Percentiles rank a stretch among this genome's conserved stretches.
Evolutionary conservation across 2,113 vertebrate species (phyloP).

Genomic region (Microcebus lehilahytsara): DNA sequence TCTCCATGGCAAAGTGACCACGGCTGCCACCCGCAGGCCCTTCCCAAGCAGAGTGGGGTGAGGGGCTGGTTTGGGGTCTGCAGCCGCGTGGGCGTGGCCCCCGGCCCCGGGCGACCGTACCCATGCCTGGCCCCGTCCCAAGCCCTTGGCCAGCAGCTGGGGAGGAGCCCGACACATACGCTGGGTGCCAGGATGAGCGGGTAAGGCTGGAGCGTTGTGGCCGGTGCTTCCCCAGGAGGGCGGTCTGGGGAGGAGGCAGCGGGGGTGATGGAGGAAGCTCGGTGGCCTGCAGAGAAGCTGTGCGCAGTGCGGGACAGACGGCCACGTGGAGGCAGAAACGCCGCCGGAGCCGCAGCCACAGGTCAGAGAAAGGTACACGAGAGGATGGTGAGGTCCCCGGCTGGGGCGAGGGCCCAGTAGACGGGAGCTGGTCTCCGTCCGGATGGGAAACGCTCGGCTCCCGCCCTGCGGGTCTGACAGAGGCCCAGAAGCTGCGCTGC

Average conservation of each 20-base stretch:
- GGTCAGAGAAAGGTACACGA: not conserved
- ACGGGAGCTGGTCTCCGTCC: not conserved
- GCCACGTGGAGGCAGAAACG: rapidly evolving
- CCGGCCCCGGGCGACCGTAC: not conserved
- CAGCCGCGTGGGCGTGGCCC: not conserved
- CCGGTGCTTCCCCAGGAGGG: not conserved
- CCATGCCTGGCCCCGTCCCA: not conserved
- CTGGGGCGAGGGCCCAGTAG: not conserved
- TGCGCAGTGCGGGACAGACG: not conserved
- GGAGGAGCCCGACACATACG: rapidly evolving
- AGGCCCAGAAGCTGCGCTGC: not conserved
- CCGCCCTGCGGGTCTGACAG: not conserved
- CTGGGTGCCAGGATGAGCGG: not conserved
- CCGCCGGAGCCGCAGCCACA: rapidly evolving
- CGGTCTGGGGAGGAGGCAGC: not conserved
- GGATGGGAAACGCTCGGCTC: not conserved
- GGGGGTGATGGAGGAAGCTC: not conserved
- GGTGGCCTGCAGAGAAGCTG: not conserved
- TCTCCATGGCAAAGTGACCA: not conserved
- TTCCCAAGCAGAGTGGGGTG: not conserved
- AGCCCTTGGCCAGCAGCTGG: not conserved
- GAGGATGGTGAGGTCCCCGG: not conserved
- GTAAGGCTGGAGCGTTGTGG: not conserved
- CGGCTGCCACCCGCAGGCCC: not conserved
- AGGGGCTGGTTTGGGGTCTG: rapidly evolving